Percentiles rank a stretch among this genome's conserved stretches.
Conservation (phyloP, 2,888 invertebrate genomes). For the Camponotus fellah region DNA sequence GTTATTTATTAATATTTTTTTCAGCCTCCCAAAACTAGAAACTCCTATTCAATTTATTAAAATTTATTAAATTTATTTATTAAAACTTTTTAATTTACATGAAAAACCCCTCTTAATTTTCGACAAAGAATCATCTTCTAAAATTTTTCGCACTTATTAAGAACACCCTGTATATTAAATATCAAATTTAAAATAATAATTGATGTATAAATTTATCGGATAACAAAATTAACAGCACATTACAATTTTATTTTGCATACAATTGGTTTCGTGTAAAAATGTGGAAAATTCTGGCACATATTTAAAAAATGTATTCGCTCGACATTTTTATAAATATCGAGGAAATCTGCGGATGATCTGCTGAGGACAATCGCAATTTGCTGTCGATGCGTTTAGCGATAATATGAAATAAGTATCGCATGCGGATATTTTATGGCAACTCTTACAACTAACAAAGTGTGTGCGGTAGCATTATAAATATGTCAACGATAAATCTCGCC, state of each 20-base stretch:
- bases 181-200: neutral
- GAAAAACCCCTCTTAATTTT: no score
- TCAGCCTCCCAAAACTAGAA: no score
- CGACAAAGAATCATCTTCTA: no score
- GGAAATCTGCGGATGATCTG: neutral
- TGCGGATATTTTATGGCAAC: constrained; percentile 46
- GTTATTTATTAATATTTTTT: no score
- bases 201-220: neutral
- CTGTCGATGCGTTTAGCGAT: neutral
- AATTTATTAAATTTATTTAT: no score
- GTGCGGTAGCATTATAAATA: constrained; percentile 77
- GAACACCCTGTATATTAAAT: neutral
- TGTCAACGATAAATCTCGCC: constrained; percentile 79
- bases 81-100: no score
- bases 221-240: neutral
- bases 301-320: neutral
- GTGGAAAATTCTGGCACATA: neutral
- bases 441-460: constrained; percentile 41
- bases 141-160: no score
- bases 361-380: constrained; percentile 14
- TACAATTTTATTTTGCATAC: neutral
- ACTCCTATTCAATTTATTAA: no score
- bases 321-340: neutral
- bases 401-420: constrained; percentile 20
- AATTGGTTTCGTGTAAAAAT: neutral